phyloP scores from a whole-genome alignment of 2,888 invertebrate genomes.

The Ctenicera cuprea region DNA sequence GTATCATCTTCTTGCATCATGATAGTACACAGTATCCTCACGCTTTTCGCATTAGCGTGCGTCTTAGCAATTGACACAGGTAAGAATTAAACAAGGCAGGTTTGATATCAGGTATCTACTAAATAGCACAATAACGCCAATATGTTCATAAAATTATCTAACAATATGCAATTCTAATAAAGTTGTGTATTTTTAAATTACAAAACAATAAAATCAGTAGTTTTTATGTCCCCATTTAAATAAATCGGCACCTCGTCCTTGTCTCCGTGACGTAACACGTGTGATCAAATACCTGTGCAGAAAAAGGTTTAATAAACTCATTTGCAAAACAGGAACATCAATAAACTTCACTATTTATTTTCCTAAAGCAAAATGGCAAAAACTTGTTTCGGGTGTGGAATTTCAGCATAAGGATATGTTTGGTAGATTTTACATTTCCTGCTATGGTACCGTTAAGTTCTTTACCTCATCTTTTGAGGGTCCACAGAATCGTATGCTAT shows the following conservation, averaged over 20 bases:
- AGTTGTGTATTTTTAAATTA: no score
- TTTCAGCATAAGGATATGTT: conserved; percentile 27
- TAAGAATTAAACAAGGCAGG: conserved; percentile 4
- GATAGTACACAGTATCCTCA: conserved; percentile 2
- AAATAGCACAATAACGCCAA: no score
- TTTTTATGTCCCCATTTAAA: background rate
- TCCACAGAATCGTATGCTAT: background rate
- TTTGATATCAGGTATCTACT: no score
- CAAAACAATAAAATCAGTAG: background rate
- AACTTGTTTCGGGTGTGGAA: conserved; percentile 39
- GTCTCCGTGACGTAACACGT: background rate
- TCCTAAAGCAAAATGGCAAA: conserved; percentile 10
- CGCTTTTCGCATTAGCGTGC: background rate
- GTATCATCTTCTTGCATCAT: background rate
- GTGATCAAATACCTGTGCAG: background rate
- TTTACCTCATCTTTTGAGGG: conserved; percentile 24
- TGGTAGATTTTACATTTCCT: conserved; percentile 31
- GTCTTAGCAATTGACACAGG: conserved; percentile 12
- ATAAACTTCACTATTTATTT: conserved; percentile 32
- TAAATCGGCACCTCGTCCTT: background rate
- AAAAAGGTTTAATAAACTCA: conserved; percentile 29
- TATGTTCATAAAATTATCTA: no score
- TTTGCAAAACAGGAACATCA: conserved; percentile 30
- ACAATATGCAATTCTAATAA: no score
- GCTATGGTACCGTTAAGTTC: conserved; percentile 38